phyloP scores from a whole-genome alignment of 1,140 invertebrate species.

The Eumeta japonica region DNA sequence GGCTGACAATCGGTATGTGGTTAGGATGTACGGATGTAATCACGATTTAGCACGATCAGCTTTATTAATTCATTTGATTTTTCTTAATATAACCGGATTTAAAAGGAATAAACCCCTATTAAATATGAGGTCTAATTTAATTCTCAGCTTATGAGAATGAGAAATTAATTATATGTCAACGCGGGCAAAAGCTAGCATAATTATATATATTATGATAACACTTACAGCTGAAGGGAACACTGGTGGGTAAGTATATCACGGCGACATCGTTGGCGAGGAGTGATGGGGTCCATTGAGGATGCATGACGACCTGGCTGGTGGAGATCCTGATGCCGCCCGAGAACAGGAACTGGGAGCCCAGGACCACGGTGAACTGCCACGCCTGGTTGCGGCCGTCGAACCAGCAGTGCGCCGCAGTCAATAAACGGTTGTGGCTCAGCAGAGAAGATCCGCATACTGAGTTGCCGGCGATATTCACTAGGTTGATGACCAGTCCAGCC shows the following conservation, averaged over 20 bases:
- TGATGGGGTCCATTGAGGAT: constrained; percentile 16
- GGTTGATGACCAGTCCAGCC: constrained; percentile 22
- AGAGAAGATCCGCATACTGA: constrained; percentile 24
- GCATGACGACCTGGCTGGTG: constrained; percentile 16
- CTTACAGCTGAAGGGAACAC: constrained; percentile 26
- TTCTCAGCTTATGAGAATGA: too few relatives aligned
- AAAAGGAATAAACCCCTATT: too few relatives aligned
- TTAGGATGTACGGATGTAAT: too few relatives aligned
- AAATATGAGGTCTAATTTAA: too few relatives aligned
- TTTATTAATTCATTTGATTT: too few relatives aligned
- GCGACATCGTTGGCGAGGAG: constrained; percentile 38
- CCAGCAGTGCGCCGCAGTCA: constrained; percentile 30
- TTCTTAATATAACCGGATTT: too few relatives aligned
- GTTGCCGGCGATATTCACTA: constrained; percentile 9
- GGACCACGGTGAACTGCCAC: constrained; percentile 17
- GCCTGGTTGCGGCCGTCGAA: constrained; percentile 15
- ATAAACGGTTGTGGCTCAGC: constrained; percentile 14
- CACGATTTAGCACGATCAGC: too few relatives aligned
- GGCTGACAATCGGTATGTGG: too few relatives aligned
- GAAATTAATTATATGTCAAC: too few relatives aligned
- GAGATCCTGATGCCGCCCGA: constrained; percentile 17
- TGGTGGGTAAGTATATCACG: constrained; percentile 34
- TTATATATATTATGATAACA: too few relatives aligned
- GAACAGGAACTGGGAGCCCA: constrained; percentile 23
- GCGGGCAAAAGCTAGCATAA: too few relatives aligned